Base-by-base conservation (phyloP, 2,113 vertebrate genomes). In the Hippoglossus stenolepis region DNA sequence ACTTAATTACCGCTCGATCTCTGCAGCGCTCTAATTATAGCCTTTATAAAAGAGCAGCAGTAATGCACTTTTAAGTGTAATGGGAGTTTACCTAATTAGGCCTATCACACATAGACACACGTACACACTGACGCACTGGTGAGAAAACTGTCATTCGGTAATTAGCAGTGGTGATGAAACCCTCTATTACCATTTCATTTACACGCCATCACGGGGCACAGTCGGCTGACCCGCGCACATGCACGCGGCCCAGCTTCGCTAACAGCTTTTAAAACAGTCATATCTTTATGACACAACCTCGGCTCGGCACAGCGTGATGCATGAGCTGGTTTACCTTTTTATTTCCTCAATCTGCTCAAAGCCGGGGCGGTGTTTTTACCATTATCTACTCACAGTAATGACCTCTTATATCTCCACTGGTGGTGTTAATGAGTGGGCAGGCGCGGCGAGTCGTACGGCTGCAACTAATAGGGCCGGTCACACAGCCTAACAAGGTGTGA, bases 61-160 rank as follows among this genome's bases (percentile, higher is more conserved):
- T 92, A 92, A 91, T 90, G 88, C 88, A 85, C 83, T 89, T 91
- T 90, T 88, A 90, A 91, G 87, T 90, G 86, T 85, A 91, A 93
- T 92, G 86, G 76, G 81, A 85, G 85, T 91, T 92, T 87, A 90
- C 83, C 85, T 92, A 93, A 93, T 93, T 92, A 90, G 74, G 79
- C 64, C 82, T 51, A 82, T 85, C 86, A 68, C 81, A 83, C 86
- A 87, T 67, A 78, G 0, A 15, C 77, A 83, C 45, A 49, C 68
- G 18, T 78, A 60, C 64, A 69, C 73, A 60, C 45, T 69, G 67
- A 66, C 53, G 45, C 77, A 77, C 62, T 73, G 62, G 75, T 86
- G 85, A 79, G 85, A 88, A 70, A 87, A 84, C 85, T 82, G 77
- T 85, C 88, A 82, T 78, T 90, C 74, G 47, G 82, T 88, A 89